These are phyloP conservation scores for Melanogrammus aeglefinus DNA, from an alignment of 2,797 vertebrate species.

Conservation along the genomic window DNA sequence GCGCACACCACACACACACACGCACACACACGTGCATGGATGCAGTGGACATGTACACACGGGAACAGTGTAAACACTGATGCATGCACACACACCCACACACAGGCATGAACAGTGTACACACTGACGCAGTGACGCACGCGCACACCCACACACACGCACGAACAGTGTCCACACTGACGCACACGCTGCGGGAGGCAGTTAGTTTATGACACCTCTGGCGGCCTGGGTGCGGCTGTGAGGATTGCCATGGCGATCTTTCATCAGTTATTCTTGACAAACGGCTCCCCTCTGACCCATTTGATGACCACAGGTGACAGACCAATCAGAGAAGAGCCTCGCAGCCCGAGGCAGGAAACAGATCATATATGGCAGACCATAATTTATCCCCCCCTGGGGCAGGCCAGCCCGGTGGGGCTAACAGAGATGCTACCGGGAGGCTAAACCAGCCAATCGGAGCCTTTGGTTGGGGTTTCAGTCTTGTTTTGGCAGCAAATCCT, in stretches of 20 bases:
- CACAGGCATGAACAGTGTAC: not conserved
- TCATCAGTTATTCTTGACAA: not conserved
- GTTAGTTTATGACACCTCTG: not conserved
- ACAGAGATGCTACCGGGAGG: not conserved
- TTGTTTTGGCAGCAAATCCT: too few species aligned
- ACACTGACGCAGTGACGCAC: too few species aligned
- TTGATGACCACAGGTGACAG: not conserved
- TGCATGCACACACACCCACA: not conserved
- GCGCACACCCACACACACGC: not conserved
- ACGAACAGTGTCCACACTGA: not conserved
- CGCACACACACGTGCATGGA: too few species aligned
- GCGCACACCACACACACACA: too few species aligned
- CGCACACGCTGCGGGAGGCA: not conserved
- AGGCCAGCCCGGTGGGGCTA: too few species aligned
- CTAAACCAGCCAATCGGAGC: not conserved
- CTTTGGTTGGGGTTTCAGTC: too few species aligned
- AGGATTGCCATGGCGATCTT: not conserved
- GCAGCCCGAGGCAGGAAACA: not conserved
- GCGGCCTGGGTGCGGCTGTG: not conserved
- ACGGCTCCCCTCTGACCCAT: not conserved
- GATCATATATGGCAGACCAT: not conserved
- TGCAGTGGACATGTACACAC: not conserved
- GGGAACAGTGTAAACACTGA: not conserved
- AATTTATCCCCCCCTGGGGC: too few species aligned
- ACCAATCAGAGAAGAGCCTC: not conserved